Percentiles rank a stretch among this genome's conserved stretches.
These are phyloP conservation scores for Pterostichus niger DNA, from an alignment of 2,888 invertebrate species.

Conservation along the genomic window DNA sequence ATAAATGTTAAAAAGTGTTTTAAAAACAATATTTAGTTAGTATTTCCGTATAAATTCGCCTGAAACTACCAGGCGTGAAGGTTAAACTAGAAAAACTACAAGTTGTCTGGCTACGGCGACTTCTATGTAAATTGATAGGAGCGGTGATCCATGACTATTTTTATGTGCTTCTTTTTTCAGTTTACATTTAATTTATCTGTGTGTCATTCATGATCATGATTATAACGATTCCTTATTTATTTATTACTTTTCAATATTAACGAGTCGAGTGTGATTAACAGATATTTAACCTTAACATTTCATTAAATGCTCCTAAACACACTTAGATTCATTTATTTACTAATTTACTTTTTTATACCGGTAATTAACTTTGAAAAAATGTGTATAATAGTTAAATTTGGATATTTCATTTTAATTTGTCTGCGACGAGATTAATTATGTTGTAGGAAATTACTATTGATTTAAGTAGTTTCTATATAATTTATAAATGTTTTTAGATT, in stretches of 20 bases:
- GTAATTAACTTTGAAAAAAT: conserved; percentile 26
- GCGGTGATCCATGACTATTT: conserved; percentile 58
- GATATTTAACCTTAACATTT: conserved; percentile 50
- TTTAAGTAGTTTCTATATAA: conserved; percentile 4
- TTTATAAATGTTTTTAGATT: background rate
- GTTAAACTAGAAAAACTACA: conserved; percentile 17
- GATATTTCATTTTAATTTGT: conserved; percentile 1
- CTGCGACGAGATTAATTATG: background rate
- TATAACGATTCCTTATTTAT: conserved; percentile 23
- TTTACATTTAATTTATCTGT: conserved; percentile 40
- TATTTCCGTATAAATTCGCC: too few relatives aligned
- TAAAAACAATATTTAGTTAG: too few relatives aligned
- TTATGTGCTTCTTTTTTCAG: conserved; percentile 34
- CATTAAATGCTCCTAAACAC: background rate
- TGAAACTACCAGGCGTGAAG: background rate
- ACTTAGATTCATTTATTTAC: conserved; percentile 16
- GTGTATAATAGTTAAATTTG: background rate
- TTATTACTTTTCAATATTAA: conserved; percentile 53
- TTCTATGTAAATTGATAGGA: conserved; percentile 61
- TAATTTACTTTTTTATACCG: conserved; percentile 34
- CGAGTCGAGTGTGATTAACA: conserved; percentile 36
- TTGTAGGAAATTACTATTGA: background rate
- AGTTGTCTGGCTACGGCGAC: background rate
- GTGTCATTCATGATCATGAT: conserved; percentile 27
- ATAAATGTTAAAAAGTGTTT: too few relatives aligned